Base-by-base conservation (phyloP, 2,888 invertebrate species). In the Nemurella pictetii region DNA sequence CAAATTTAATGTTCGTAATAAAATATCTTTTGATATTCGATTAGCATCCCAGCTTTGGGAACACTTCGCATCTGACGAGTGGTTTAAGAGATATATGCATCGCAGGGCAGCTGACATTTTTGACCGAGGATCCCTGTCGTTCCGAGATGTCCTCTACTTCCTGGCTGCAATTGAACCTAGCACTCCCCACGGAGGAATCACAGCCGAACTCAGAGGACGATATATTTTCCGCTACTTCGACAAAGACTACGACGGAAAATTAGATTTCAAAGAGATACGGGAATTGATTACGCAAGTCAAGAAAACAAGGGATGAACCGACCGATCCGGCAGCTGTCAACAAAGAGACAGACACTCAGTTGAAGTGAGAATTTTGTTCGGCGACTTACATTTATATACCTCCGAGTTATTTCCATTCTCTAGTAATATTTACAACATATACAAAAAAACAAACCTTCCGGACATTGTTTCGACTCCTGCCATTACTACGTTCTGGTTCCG, bases 151-250 rank as follows among this genome's bases (percentile, higher is more conserved):
- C 86, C 88, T 95, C 86, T 90, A 93, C 86, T 94, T 95, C 88
- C 87, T 93, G 32, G 94, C 94, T 0, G 93, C 94, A 0, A 89
- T 94, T 87, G 95, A 95, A 88, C 94, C 94, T 0, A 89, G 88
- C 72, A 94, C 94, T 0, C 92, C 91, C 80, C 95, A 95, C 89
- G 94, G 92, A 26, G 94, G 94, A 0, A 87, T 91, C 32, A 91
- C 94, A 0, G 95, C 94, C 0, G 95, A 95, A 89, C 91, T 94
- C 87, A 90, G 95, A 55, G 94, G 94, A 89, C 91, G 93, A 88
- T 95, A 94, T 88, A 94, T 95, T 86, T 91, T 90, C 89, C 93
- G 94, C 85, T 95, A 92, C 88, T 93, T 92, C 87, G 93, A 94
- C 88, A 89, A 89, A 82, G 92, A 93, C 87, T 90, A 90, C 12